Evolutionary conservation across 2,888 invertebrate genomes (phyloP).

Genomic region (Leucophenga montana): DNA sequence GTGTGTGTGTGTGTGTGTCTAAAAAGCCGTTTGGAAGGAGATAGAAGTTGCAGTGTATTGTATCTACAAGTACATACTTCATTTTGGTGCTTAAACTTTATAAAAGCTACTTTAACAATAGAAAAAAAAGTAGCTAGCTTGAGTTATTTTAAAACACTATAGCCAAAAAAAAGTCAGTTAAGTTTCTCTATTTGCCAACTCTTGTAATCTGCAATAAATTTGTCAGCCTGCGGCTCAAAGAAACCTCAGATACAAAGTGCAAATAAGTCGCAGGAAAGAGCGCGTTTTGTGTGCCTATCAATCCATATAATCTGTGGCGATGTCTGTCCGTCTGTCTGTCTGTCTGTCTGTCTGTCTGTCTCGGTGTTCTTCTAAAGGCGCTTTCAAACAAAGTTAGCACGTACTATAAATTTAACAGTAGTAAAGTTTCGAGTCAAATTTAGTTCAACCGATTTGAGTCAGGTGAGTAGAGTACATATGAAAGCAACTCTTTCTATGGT

Average conservation of each 20-base stretch:
- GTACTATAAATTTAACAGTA: constrained; percentile 13
- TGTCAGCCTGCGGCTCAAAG: constrained; percentile 1
- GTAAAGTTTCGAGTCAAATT: too few species aligned
- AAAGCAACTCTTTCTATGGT: too few species aligned
- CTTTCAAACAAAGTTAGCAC: constrained; percentile 20
- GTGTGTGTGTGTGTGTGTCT: too few species aligned
- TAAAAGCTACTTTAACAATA: too few species aligned
- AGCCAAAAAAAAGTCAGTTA: not conserved
- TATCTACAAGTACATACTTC: not conserved
- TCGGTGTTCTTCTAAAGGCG: not conserved
- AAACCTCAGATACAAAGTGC: not conserved
- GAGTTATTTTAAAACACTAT: not conserved
- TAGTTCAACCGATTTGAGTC: not conserved
- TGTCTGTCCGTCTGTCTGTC: constrained; percentile 19
- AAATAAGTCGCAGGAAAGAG: not conserved
- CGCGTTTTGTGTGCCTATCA: constrained; percentile 14
- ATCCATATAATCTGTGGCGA: constrained; percentile 17
- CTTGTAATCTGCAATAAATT: constrained; percentile 17
- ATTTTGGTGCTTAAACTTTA: too few species aligned
- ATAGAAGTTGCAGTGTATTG: not conserved
- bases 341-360: constrained; percentile 20
- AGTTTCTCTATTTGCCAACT: constrained; percentile 6
- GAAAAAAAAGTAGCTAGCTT: too few species aligned
- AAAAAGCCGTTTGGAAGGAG: not conserved
- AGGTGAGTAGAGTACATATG: not conserved